Evolutionary conservation across 2,888 invertebrate species (phyloP), one percentile per base, ranked within the genome.

Genomic region (Leptopilina myrica): DNA sequence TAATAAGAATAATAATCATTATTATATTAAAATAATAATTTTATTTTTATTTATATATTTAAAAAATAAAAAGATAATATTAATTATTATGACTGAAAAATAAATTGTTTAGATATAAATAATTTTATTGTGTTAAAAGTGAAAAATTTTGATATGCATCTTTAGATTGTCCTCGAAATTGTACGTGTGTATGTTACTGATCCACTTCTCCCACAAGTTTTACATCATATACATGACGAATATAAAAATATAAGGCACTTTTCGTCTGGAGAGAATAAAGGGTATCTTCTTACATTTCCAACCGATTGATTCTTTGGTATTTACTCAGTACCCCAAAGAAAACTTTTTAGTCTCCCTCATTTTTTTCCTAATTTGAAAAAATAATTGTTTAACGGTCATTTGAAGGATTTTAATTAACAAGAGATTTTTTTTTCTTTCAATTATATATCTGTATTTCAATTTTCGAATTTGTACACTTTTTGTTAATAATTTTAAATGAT

Each of bases 201-300:
- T 80, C 65, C 46, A 79, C 76, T 77, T 66, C 12, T 64, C 43
- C 20, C 40, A 20, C 62, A 62, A 15, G 15, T 62, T 62, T 62
- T 62, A 62, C 62, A 73, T 64, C 53, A 73, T 59, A 62, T 76
- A 33, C 53, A n/a, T 64, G 11, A 43, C 46, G 53, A 66, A n/a
- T 33, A 46, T 67, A 8, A 67, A 65, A 65, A 64, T 73, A 49
- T 49, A 77, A 64, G 49, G 73, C 66, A 59, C 67, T 64, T 59
- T 53, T 77, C 64, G n/a, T 49, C 67, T 66, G 15, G 53, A 49
- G 11, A 20, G 49, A 67, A 67, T 67, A 67, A 67, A 80, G 85
- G 86, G 89, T 91, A 90, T 91, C 89, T 89, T 84, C 86, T 91
- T 91, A 90, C 90, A 87, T 85, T 90, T 89, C 88, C 91, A 88